A percentile compares a stretch with the other conserved stretches of the same genome.
Conservation (phyloP, 2,888 invertebrate genomes). For the Mimumesa dahlbomi region DNA sequence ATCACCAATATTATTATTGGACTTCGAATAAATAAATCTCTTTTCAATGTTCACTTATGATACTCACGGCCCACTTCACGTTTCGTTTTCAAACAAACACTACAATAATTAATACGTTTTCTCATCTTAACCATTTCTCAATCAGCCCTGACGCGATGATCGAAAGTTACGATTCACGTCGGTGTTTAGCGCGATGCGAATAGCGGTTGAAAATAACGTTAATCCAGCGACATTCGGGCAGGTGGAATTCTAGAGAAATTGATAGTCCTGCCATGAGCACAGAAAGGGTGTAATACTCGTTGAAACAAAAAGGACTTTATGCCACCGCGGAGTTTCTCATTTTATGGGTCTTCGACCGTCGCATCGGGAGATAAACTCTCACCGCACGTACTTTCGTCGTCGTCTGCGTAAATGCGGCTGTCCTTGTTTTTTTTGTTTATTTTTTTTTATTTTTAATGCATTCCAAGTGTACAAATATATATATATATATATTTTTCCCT, state of each 20-base stretch:
- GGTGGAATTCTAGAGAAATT: slow-evolving; percentile 42
- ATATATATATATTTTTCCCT: too few relatives aligned
- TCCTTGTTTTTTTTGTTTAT: slow-evolving; percentile 39
- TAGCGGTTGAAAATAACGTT: slow-evolving; percentile 32
- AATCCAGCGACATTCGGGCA: slow-evolving; percentile 32
- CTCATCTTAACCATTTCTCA: too few relatives aligned
- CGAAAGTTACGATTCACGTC: not conserved
- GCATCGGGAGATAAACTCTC: slow-evolving; percentile 49
- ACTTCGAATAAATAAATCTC: too few relatives aligned
- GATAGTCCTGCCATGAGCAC: slow-evolving; percentile 22
- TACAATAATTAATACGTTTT: too few relatives aligned
- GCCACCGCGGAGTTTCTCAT: slow-evolving; percentile 33
- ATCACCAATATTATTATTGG: too few relatives aligned
- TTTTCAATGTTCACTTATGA: too few relatives aligned
- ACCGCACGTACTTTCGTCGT: slow-evolving; percentile 38
- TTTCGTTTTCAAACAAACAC: too few relatives aligned
- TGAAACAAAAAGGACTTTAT: slow-evolving; percentile 37
- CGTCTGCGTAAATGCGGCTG: slow-evolving; percentile 39
- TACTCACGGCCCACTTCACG: too few relatives aligned
- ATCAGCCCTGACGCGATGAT: slow-evolving; percentile 18
- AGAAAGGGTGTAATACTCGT: slow-evolving; percentile 22
- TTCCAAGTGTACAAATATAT: too few relatives aligned
- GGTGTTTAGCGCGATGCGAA: not conserved
- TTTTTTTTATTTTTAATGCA: too few relatives aligned
- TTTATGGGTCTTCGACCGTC: slow-evolving; percentile 40